Evolutionary conservation across 2,113 vertebrate genomes (phyloP), one percentile per base, ranked within the genome.

Genomic region (Silurus asotus): DNA sequence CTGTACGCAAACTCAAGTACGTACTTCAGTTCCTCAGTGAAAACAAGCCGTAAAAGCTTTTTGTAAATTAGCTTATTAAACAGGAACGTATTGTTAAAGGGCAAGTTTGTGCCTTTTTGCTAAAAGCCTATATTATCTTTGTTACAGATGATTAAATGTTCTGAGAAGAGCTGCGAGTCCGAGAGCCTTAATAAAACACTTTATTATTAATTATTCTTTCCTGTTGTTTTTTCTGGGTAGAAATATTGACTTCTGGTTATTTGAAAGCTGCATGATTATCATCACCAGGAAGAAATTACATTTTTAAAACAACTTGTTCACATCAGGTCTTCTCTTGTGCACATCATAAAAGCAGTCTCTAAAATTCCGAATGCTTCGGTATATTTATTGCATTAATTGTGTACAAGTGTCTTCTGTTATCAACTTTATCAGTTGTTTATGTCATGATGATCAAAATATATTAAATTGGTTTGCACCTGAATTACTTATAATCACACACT

Each of bases 11-110:
- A 89, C 79, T 70, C 83, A 80, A 90, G 90, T 88, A 90, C 90
- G 92, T 88, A 89, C 88, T 88, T 86, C 88, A 90, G 88, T 92
- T 84, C 91, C 88, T 92, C 81, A 1, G 62, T 92, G 90, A 92
- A 92, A 94, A 94, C 93, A 93, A 91, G 92, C 91, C 89, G 70
- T 95, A 91, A 95, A 94, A 95, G 95, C 94, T 94, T 95, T 95
- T 95, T 95, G 37, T 77, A 77, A 93, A 95, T 95, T 93, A 93
- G 56, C 87, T 85, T 88, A 75, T 90, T 90, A 91, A 88, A 91
- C 90, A 92, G 92, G 89, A 91, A 92, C 87, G 87, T 17, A 87
- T 88, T 84, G 90, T 92, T 92, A 89, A 92, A 91, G 84, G 85
- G 90, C 82, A 87, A 86, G 87, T 92, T 89, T 90, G 88, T 88